A percentile compares a stretch with the other conserved stretches of the same genome.
Evolutionary conservation across 35 echinoderm and acorn worm species (phyloP).

Genomic region (Holothuria glaberrima): DNA sequence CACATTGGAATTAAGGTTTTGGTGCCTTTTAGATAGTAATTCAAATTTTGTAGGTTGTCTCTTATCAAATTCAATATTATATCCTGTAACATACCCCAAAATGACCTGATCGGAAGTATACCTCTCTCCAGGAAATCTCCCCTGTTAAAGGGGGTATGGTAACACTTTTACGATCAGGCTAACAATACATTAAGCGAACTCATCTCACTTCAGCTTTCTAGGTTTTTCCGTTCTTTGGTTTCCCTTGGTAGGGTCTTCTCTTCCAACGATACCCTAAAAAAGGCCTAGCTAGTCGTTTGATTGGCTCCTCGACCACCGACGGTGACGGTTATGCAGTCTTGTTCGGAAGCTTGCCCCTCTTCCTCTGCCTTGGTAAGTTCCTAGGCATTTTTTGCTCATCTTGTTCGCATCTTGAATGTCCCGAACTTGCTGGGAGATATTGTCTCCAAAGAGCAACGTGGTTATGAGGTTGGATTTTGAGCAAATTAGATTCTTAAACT

Average conservation of each 20-base stretch:
- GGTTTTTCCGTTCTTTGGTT: conserved; percentile 8
- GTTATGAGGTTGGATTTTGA: not conserved
- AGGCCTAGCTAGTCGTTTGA: not conserved
- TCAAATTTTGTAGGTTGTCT: not conserved
- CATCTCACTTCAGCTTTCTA: not conserved
- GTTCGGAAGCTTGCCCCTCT: too few relatives aligned
- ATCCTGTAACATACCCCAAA: conserved; percentile 2
- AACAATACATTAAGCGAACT: not conserved
- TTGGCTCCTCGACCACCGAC: not conserved
- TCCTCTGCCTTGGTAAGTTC: not conserved
- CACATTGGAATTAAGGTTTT: too few relatives aligned
- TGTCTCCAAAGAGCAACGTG: not conserved
- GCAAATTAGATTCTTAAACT: conserved; percentile 41
- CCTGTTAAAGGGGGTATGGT: not conserved
- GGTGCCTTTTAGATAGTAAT: not conserved
- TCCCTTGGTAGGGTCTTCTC: not conserved
- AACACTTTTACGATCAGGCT: not conserved
- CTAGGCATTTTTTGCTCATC: not conserved
- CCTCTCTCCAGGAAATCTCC: conserved; percentile 34
- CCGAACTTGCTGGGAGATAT: not conserved
- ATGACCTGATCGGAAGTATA: conserved; percentile 36
- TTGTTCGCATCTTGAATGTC: not conserved
- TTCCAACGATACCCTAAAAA: conserved; percentile 9
- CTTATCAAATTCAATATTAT: conserved; percentile 48
- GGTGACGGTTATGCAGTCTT: not conserved